Evolutionary conservation across 2,888 invertebrate species (phyloP).

Genomic region (Cheilosia variabilis): DNA sequence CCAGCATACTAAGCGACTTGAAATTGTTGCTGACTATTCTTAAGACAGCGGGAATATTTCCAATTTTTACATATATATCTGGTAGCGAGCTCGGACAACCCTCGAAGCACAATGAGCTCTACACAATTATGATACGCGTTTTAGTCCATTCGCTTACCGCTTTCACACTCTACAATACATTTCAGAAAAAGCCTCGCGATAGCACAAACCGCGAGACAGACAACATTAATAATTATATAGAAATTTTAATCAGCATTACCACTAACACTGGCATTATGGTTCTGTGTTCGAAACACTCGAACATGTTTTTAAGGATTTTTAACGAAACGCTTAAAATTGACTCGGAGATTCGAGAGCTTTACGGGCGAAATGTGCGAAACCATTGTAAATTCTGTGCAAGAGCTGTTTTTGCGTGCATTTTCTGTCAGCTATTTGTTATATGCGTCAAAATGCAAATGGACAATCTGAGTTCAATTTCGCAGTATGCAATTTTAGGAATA

Average conservation of each 20-base stretch:
- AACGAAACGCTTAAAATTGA: slow-evolving; percentile 81
- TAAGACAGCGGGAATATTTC: slow-evolving; percentile 80
- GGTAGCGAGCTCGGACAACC: slow-evolving; percentile 79
- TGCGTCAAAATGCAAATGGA: slow-evolving; percentile 75
- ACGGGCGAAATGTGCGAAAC: slow-evolving; percentile 77
- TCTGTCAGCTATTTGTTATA: slow-evolving; percentile 79
- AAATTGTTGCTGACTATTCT: slow-evolving; percentile 78
- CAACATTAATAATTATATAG: slow-evolving; percentile 81
- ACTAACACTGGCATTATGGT: slow-evolving; percentile 79
- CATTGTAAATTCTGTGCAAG: slow-evolving; percentile 78
- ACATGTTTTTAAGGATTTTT: slow-evolving; percentile 79
- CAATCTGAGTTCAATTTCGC: slow-evolving; percentile 23
- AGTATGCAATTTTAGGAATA: slow-evolving; percentile 78
- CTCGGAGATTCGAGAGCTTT: slow-evolving; percentile 79
- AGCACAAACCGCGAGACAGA: slow-evolving; percentile 79
- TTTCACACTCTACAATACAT: slow-evolving; percentile 79
- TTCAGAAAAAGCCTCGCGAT: slow-evolving; percentile 77
- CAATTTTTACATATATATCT: slow-evolving; percentile 79
- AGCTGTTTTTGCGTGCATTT: slow-evolving; percentile 77
- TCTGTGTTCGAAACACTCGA: slow-evolving; percentile 79
- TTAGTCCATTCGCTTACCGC: slow-evolving; percentile 78
- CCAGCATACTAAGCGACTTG: slow-evolving; percentile 76
- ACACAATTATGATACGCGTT: slow-evolving; percentile 79
- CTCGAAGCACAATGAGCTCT: slow-evolving; percentile 78
- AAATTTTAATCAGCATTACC: slow-evolving; percentile 79